Base-by-base conservation (phyloP, 2,797 vertebrate species). In the Coregonus suidteri region DNA sequence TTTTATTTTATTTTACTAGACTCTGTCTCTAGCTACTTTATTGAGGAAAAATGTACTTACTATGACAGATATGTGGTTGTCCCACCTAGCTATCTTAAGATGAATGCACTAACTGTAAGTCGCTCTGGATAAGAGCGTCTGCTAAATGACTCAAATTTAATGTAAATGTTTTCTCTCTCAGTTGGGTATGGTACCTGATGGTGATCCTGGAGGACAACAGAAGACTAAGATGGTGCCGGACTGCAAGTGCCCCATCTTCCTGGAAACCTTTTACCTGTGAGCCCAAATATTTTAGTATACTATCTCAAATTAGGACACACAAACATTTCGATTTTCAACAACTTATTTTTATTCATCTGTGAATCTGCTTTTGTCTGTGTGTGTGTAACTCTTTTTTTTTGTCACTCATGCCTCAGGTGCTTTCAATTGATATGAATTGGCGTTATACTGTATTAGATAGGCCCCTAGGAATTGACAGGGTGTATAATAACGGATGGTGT, bases 181-280 rank as follows among this genome's bases (percentile, higher is more conserved):
- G 93, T 81, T 94, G 56, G 93, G 90, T 53, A 78, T 94, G 88
- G 90, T 88, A 34, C 93, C 93, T 25, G 86, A 90, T 81, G 83
- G 84, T 18, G 82, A 93, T 79, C 88, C 82, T 1, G 31, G 37
- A 73, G 81, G 79, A 25, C 88, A 90, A 31, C 88, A 87, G 82
- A 93, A 91, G 84, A 94, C 93, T 59, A 86, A 73, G 54, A 88
- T 88, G 81, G 89, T 94, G 52, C 89, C 88, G 73, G 82, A 87
- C 68, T 93, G 92, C 74, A 89, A 87, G 37, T 93, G 90, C 80
- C 94, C 93, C 1, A 13, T 92, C 79, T 95, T 91, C 83, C 83
- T 93, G 64, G 86, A 92, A 65, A 93, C 89, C 0, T 93, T 95
- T 87, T 71, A 81, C 77, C 91, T 94, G 94, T 94, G 84, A 92